Conservation (phyloP, 64 coral and sea anemone genomes). For the Catalaphyllia jardinei region DNA sequence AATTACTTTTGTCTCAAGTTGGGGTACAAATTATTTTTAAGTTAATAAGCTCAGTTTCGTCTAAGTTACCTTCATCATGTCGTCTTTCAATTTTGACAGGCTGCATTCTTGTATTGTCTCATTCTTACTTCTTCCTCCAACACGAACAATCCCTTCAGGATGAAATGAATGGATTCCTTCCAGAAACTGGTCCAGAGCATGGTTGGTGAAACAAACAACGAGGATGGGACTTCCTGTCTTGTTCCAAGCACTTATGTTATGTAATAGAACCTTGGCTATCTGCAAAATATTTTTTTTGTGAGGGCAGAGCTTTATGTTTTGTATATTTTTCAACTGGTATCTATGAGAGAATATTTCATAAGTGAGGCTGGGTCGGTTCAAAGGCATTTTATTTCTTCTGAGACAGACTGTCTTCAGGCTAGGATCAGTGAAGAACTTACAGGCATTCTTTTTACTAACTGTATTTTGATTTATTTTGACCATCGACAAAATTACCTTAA, state of each 20-base stretch:
- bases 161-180: conserved; percentile 64
- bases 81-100: conserved; percentile 17
- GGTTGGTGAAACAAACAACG: conserved; percentile 74
- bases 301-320: background rate
- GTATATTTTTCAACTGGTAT: background rate
- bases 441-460: too few relatives aligned
- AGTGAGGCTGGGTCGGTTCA: too few relatives aligned
- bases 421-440: too few relatives aligned
- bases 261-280: conserved; percentile 1
- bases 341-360: too few relatives aligned
- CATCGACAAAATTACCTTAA: too few relatives aligned
- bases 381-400: background rate
- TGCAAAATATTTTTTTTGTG: conserved; percentile 24
- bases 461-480: too few relatives aligned
- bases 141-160: conserved; percentile 52
- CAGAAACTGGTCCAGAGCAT: conserved; percentile 61
- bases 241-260: background rate
- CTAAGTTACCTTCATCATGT: conserved; percentile 5
- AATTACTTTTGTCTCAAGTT: too few relatives aligned
- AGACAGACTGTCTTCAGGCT: background rate
- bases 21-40: too few relatives aligned
- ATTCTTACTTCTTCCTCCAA: conserved; percentile 71
- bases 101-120: conserved; percentile 46
- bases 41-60: too few relatives aligned
- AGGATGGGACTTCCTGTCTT: conserved; percentile 47